These are phyloP conservation scores for Trichogramma evanescens DNA, from an alignment of 2,888 invertebrate genomes.

Conservation along the genomic window DNA sequence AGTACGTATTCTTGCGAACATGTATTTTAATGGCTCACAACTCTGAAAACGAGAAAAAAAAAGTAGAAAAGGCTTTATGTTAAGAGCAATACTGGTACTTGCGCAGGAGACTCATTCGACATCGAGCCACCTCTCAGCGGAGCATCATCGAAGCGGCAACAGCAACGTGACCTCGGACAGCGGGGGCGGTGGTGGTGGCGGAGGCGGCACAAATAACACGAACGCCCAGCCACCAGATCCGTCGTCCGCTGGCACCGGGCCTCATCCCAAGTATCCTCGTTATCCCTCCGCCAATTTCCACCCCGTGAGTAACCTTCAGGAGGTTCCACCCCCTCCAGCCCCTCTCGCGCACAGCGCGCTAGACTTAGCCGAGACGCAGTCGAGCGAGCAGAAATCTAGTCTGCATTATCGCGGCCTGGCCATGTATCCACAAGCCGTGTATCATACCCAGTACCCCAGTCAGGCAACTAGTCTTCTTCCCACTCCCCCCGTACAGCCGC, in stretches of 20 bases:
- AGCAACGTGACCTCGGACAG: constrained; percentile 8
- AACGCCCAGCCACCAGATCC: constrained; percentile 2
- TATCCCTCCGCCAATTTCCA: constrained; percentile 39
- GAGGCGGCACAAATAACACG: background rate
- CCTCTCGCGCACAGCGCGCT: constrained; percentile 21
- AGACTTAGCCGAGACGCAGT: constrained; percentile 3
- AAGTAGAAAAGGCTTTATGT: too few relatives aligned
- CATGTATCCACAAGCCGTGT: constrained; percentile 14
- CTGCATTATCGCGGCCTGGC: constrained; percentile 15
- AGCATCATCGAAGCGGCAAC: constrained; percentile 30
- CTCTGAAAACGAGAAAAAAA: too few relatives aligned
- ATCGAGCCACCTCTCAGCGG: constrained; percentile 40
- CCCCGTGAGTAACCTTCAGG: constrained; percentile 30
- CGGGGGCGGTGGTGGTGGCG: constrained; percentile 17
- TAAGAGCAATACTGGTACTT: too few relatives aligned
- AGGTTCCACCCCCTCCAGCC: background rate
- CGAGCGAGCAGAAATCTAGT: background rate
- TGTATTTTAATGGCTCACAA: too few relatives aligned
- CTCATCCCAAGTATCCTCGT: constrained; percentile 32
- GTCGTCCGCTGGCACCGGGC: background rate
- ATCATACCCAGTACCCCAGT: constrained; percentile 19
- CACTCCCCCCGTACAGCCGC: constrained; percentile 29
- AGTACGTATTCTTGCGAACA: too few relatives aligned
- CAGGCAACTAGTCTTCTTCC: constrained; percentile 37
- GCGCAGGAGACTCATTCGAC: constrained; percentile 41